phyloP scores from a whole-genome alignment of 2,113 vertebrate species.

The Cygnus atratus region DNA sequence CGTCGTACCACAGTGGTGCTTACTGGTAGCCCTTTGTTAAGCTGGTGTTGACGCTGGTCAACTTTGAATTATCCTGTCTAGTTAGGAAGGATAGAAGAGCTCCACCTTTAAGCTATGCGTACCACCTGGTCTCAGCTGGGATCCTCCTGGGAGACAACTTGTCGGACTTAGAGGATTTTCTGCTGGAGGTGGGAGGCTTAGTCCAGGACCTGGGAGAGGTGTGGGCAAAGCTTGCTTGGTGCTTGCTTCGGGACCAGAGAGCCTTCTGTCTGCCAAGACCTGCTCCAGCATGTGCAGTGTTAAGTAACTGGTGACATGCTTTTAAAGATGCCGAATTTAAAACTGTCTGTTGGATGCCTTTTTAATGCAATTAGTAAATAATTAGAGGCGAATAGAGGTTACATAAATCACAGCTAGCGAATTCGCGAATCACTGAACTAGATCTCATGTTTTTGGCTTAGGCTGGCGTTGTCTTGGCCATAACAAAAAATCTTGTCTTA shows the following conservation, averaged over 20 bases:
- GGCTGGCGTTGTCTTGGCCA: background rate
- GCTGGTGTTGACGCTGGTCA: background rate
- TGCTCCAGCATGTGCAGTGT: fast-evolving
- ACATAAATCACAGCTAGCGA: background rate
- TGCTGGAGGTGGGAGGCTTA: background rate
- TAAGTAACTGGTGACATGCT: background rate
- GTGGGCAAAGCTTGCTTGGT: background rate
- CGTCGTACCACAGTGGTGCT: background rate
- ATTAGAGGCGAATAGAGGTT: background rate
- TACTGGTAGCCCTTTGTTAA: background rate
- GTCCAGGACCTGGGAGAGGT: background rate
- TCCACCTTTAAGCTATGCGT: background rate
- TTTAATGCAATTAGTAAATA: background rate
- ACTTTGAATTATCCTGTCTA: background rate
- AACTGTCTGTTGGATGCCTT: background rate
- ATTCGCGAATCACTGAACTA: background rate
- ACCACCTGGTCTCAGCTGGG: background rate
- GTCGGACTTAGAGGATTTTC: background rate
- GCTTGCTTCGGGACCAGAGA: background rate
- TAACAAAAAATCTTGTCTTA: background rate
- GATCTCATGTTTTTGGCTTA: background rate
- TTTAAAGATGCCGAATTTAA: background rate
- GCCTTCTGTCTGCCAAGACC: background rate
- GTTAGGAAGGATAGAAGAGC: background rate
- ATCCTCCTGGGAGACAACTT: background rate